phyloP scores from a whole-genome alignment of 1,140 invertebrate genomes.

The Micrasema minimum region DNA sequence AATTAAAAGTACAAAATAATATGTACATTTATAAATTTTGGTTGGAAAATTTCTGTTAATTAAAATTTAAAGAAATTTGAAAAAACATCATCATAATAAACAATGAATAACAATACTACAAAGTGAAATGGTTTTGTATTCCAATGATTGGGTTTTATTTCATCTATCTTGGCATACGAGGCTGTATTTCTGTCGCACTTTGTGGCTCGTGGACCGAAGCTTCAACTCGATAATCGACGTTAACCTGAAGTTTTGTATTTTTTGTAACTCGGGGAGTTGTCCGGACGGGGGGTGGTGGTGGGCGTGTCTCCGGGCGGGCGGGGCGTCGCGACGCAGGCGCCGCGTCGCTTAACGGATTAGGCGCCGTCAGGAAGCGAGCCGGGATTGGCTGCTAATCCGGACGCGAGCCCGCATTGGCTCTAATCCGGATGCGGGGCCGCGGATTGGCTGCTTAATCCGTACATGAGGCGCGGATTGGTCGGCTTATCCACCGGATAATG shows the following conservation, averaged over 20 bases:
- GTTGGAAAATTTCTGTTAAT: too few relatives aligned
- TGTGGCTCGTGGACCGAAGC: neutral
- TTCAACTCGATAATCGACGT: constrained; percentile 19
- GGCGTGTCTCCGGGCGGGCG: constrained; percentile 38
- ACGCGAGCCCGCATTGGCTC: constrained; percentile 21
- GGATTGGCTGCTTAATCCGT: constrained; percentile 17
- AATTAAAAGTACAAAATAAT: too few relatives aligned
- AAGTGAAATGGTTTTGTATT: too few relatives aligned
- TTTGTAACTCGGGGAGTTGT: constrained; percentile 15
- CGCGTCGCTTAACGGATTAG: constrained; percentile 43
- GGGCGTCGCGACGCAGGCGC: constrained; percentile 47
- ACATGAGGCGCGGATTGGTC: constrained; percentile 17
- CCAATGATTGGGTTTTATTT: too few relatives aligned
- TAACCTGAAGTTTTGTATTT: constrained; percentile 12
- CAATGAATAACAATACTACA: too few relatives aligned
- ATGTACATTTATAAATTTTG: too few relatives aligned
- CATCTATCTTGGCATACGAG: too few relatives aligned
- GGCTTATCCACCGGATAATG: constrained; percentile 44
- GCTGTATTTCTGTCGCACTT: too few relatives aligned
- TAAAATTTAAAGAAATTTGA: too few relatives aligned
- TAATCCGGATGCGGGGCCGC: neutral
- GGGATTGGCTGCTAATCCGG: constrained; percentile 30
- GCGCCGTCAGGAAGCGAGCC: constrained; percentile 34
- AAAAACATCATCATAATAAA: too few relatives aligned
- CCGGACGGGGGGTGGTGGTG: constrained; percentile 27